Conservation (phyloP, 2,888 invertebrate genomes). For the Neoascia interrupta region DNA sequence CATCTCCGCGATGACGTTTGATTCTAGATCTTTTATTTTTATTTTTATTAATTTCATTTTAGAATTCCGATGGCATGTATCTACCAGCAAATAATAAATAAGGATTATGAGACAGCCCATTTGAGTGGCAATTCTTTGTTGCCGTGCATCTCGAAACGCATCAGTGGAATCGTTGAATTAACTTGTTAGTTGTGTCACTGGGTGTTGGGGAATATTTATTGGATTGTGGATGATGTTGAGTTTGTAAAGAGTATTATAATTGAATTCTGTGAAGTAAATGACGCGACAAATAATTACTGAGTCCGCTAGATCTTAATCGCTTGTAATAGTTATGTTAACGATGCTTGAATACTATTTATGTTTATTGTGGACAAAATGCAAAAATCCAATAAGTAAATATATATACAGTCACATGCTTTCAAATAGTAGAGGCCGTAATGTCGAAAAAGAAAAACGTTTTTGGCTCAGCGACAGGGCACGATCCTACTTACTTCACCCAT, state of each 20-base stretch:
- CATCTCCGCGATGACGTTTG: conserved; percentile 46
- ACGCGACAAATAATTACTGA: conserved; percentile 13
- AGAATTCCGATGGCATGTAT: conserved; percentile 57
- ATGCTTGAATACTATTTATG: not conserved
- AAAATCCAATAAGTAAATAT: too few species aligned
- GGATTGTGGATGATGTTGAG: not conserved
- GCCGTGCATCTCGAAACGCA: conserved; percentile 25
- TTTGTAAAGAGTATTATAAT: not conserved
- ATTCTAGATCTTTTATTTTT: conserved; percentile 2
- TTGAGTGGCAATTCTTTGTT: conserved; percentile 16
- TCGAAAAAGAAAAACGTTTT: too few species aligned
- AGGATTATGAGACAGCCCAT: conserved; percentile 47
- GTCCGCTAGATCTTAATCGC: conserved; percentile 13
- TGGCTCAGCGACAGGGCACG: too few species aligned
- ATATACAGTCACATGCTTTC: too few species aligned
- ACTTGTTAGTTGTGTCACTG: conserved; percentile 46
- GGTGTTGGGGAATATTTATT: conserved; percentile 32
- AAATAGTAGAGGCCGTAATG: too few species aligned
- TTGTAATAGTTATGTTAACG: conserved; percentile 33
- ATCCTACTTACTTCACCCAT: too few species aligned
- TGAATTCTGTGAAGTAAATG: conserved; percentile 9
- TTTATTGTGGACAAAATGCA: too few species aligned
- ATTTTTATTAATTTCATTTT: conserved; percentile 47
- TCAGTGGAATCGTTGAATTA: conserved; percentile 40
- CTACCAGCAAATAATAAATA: conserved; percentile 56